Percentiles rank a stretch among this genome's conserved stretches.
phyloP scores from a whole-genome alignment of 1,140 invertebrate species.

The Hypothenemus hampei region DNA sequence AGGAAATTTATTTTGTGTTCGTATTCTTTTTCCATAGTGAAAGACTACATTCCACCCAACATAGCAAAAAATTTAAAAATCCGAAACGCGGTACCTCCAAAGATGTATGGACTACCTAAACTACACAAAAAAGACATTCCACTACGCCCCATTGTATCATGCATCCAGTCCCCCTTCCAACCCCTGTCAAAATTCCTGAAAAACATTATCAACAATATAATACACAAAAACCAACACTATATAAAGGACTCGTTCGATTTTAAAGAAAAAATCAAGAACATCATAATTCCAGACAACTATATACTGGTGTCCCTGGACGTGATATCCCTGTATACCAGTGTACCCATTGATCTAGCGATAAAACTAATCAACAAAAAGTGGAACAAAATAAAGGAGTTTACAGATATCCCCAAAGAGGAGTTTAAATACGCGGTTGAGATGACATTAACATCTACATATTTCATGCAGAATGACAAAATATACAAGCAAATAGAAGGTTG shows the following conservation, averaged over 20 bases:
- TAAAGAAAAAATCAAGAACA: conserved; percentile 3
- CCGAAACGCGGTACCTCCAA: neutral
- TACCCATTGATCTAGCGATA: neutral
- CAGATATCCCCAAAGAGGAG: conserved; percentile 3
- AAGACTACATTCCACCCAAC: neutral
- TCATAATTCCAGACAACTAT: conserved; percentile 9
- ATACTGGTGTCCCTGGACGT: conserved; percentile 12
- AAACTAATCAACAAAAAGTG: neutral
- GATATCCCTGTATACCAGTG: conserved; percentile 9
- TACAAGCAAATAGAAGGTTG: conserved; percentile 16
- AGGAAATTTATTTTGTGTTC: neutral
- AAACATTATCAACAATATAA: neutral
- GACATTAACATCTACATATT: neutral
- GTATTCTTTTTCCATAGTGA: neutral
- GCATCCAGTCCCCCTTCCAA: neutral
- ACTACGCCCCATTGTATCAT: neutral
- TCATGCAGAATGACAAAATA: conserved; percentile 1
- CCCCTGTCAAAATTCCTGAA: too few species aligned
- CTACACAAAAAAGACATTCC: neutral
- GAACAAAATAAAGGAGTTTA: neutral
- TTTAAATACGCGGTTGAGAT: conserved; percentile 2
- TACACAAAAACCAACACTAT: neutral
- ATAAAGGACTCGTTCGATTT: conserved; percentile 6
- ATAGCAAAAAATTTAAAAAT: neutral
- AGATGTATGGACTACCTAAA: conserved; percentile 10